Base-by-base conservation (phyloP, 1,140 invertebrate genomes). In the Drosophila takahashii region DNA sequence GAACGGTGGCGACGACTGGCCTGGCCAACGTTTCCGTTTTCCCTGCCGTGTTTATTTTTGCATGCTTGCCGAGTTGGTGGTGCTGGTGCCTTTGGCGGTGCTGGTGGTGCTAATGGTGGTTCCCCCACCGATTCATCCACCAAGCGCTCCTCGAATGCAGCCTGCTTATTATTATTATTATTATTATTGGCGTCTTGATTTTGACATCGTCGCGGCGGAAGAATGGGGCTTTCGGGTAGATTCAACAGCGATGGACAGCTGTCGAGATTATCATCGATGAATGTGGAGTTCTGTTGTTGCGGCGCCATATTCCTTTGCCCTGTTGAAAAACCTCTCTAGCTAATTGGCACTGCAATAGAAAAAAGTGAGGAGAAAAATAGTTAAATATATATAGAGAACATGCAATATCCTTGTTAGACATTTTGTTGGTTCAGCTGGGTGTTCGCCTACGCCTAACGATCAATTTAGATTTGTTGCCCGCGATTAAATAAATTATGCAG, bases 401-500 rank as follows among this genome's bases (percentile, higher is more conserved):
- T 77, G 81, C 77, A 81, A 86, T 86, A 78, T 50, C 51, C 51
- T 51, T 80, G 79, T 81, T 80, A 77, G 77, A 62, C 51, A 61
- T 61, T 60, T 71, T 59, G 16, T 48, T 69, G 48, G 45, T 67
- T 69, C 51, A 47, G 54, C n/a, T 42, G 67, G 73, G 18, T 42
- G 45, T 64, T 57, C 67, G 58, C 71, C 73, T 75, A 70, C 60
- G 83, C 42, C 75, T 72, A 80, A 77, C 85, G 89, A 91, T 91
- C 85, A 90, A 91, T 91, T 91, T 84, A 91, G 90, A 91, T 91
- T 91, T 91, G 79, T 74, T 83, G 62, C 51, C 42, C 58, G 77
- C 90, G 90, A 91, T 91, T 91, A 91, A 90, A 90, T 86, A 91
- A 91, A 91, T 91, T 91, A 91, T 87, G 70, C 87, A 77, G 73